Conservation (phyloP, 2,113 vertebrate species). For the Cryptoleucopteryx plumbea region DNA sequence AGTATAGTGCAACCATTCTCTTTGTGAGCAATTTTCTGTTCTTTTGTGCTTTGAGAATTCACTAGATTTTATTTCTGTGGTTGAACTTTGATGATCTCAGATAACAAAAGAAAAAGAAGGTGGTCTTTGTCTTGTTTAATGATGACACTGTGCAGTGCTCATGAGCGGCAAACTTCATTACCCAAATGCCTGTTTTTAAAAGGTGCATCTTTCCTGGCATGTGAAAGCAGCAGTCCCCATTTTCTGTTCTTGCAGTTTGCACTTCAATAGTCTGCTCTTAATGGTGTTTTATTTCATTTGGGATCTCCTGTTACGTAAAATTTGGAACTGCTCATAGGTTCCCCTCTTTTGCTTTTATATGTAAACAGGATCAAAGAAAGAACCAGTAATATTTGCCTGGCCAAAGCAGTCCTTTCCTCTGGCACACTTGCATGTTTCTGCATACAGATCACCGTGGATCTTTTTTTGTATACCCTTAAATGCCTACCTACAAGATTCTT, state of each 20-base stretch:
- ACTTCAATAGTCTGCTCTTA: background rate
- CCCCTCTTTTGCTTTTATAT: background rate
- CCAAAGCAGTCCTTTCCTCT: background rate
- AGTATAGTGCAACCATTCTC: background rate
- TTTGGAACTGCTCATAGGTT: background rate
- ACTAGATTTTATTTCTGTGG: background rate
- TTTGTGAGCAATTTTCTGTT: background rate
- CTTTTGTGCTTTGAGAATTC: background rate
- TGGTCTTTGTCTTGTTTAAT: background rate
- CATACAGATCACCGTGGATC: background rate
- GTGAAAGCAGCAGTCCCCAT: background rate
- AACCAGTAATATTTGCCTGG: background rate
- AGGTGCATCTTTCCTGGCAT: background rate
- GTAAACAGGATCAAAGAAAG: background rate
- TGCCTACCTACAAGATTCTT: background rate
- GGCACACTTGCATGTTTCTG: background rate
- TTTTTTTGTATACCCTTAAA: background rate
- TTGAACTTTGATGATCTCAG: background rate
- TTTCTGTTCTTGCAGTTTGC: background rate
- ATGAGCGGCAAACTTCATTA: background rate
- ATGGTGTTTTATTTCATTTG: background rate
- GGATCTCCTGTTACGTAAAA: background rate
- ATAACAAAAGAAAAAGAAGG: background rate
- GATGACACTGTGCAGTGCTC: background rate
- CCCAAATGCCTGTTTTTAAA: background rate